phyloP scores from a whole-genome alignment of 2,888 invertebrate genomes.

The Pseudanteris insignis region DNA sequence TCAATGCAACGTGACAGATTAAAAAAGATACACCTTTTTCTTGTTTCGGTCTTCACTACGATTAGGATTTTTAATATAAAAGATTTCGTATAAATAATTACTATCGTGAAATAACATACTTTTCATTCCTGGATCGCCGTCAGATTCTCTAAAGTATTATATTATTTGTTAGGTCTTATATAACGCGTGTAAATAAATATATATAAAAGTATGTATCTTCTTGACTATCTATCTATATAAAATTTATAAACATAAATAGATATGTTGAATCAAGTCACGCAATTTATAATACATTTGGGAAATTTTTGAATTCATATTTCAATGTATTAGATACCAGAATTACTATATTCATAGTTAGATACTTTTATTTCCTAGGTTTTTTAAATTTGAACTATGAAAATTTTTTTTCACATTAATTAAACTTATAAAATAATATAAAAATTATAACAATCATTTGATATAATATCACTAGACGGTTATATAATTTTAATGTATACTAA shows the following conservation, averaged over 20 bases:
- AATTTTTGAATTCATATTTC: neutral
- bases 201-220: conserved; percentile 6
- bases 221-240: neutral
- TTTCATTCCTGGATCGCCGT: conserved; percentile 13
- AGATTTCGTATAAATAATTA: conserved; percentile 29
- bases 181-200: conserved; percentile 28
- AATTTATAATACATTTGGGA: neutral
- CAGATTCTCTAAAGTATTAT: conserved; percentile 21
- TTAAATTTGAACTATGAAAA: too few species aligned
- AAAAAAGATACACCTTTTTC: conserved; percentile 13
- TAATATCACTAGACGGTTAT: too few species aligned
- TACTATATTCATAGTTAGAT: too few species aligned
- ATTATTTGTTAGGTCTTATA: conserved; percentile 20
- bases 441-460: too few species aligned
- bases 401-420: too few species aligned
- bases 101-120: conserved; percentile 8
- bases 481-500: too few species aligned
- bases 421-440: too few species aligned
- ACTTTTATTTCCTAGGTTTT: too few species aligned
- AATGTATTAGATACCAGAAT: too few species aligned
- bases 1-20: conserved; percentile 17
- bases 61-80: conserved; percentile 30
- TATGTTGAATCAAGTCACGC: neutral
- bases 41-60: conserved; percentile 16
- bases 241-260: neutral